phyloP scores from a whole-genome alignment of 2,888 invertebrate genomes.

The Tryphoninae sp. region DNA sequence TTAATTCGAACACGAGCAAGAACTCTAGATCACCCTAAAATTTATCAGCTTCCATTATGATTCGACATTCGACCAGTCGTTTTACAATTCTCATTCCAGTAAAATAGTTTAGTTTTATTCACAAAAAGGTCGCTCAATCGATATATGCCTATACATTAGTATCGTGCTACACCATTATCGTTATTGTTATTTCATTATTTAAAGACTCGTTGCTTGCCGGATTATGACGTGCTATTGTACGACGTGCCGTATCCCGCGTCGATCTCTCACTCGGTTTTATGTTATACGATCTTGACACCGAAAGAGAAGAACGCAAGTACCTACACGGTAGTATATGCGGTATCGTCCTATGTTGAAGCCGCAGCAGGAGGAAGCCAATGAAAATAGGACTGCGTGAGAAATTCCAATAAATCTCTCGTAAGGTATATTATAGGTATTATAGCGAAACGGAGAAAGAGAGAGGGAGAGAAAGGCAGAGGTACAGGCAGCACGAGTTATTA shows the following conservation, averaged over 20 bases:
- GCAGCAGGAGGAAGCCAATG: conserved; percentile 57
- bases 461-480: conserved; percentile 11
- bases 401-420: conserved; percentile 70
- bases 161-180: background rate
- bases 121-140: no score
- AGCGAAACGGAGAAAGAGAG: conserved; percentile 36
- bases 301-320: conserved; percentile 1
- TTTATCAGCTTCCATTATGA: no score
- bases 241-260: conserved; percentile 42
- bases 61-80: no score
- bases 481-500: conserved; percentile 69
- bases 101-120: no score
- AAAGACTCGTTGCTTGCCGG: conserved; percentile 22
- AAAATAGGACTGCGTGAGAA: conserved; percentile 72
- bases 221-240: conserved; percentile 52
- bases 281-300: conserved; percentile 55
- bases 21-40: no score
- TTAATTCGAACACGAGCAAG: no score
- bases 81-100: no score
- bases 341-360: conserved; percentile 46
- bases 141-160: background rate
- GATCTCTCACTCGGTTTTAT: conserved; percentile 36
- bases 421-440: conserved; percentile 63
- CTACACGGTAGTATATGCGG: background rate
- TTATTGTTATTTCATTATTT: conserved; percentile 17